phyloP scores from a whole-genome alignment of 92 coral and sea anemone species.

The Porites lobata region DNA sequence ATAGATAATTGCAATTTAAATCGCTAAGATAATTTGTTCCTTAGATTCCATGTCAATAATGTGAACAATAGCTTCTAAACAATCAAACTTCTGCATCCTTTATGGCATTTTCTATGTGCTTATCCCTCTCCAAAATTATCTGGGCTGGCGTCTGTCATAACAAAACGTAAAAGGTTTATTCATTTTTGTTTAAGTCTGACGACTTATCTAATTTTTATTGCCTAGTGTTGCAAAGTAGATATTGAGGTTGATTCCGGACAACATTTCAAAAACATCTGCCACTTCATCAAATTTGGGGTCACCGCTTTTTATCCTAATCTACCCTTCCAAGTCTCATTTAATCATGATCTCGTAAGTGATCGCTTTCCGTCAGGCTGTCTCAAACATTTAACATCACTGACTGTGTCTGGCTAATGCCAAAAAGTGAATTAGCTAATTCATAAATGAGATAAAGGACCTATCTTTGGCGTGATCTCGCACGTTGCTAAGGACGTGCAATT shows the following conservation, averaged over 20 bases:
- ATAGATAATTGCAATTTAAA: too few relatives aligned
- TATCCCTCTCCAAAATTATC: slow-evolving; percentile 10
- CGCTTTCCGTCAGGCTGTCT: slow-evolving; percentile 1
- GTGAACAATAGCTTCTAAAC: too few relatives aligned
- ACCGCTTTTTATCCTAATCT: slow-evolving; percentile 6
- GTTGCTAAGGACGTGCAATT: too few relatives aligned
- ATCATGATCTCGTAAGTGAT: not conserved
- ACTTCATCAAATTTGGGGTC: not conserved
- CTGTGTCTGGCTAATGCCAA: slow-evolving; percentile 10
- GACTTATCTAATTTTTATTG: not conserved
- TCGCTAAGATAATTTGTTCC: too few relatives aligned
- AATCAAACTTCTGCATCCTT: slow-evolving; percentile 1
- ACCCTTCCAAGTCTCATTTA: slow-evolving; percentile 10
- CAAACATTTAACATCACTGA: slow-evolving; percentile 1
- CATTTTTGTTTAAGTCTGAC: slow-evolving; percentile 12
- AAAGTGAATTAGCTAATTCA: not conserved
- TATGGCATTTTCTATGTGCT: not conserved
- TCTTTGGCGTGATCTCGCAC: too few relatives aligned
- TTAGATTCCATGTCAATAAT: too few relatives aligned
- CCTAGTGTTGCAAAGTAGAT: slow-evolving; percentile 10
- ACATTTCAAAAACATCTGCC: not conserved
- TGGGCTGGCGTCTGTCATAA: slow-evolving; percentile 8
- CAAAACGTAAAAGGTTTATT: slow-evolving; percentile 17
- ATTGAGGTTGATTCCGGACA: slow-evolving; percentile 8
- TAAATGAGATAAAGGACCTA: not conserved